A percentile compares a stretch with the other conserved stretches of the same genome.
phyloP scores from a whole-genome alignment of 2,113 vertebrate genomes.

The Struthio camelus region DNA sequence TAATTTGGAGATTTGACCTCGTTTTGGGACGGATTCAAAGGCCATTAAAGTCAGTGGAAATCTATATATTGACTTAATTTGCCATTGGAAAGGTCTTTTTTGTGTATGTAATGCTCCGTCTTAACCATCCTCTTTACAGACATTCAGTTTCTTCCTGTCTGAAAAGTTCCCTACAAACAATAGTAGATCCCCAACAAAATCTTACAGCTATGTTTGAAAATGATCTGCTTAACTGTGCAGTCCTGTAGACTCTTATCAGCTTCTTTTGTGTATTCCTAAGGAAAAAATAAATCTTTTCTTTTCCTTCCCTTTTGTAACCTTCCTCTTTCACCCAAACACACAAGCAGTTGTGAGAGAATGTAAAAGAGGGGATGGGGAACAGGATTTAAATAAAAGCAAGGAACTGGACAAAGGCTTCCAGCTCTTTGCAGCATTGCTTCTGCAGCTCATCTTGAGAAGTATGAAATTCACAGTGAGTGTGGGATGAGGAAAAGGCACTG shows the following conservation, averaged over 20 bases:
- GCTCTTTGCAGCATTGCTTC: neutral
- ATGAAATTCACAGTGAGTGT: neutral
- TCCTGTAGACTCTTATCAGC: neutral
- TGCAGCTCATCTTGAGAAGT: neutral
- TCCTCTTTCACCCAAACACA: neutral
- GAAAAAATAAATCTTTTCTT: neutral
- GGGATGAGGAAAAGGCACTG: neutral
- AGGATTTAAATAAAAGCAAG: neutral
- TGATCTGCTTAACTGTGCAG: neutral
- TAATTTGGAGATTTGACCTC: neutral
- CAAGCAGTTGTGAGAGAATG: neutral
- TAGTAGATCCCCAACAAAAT: neutral
- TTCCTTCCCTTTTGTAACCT: neutral
- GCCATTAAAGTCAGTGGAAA: neutral
- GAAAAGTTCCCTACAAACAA: neutral
- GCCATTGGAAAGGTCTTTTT: neutral
- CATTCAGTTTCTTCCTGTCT: neutral
- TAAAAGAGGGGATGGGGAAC: neutral
- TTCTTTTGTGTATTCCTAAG: neutral
- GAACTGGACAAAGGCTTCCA: neutral
- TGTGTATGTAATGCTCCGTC: neutral
- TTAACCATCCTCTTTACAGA: neutral
- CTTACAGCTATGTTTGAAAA: neutral
- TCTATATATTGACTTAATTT: neutral
- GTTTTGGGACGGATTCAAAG: neutral